Percentiles rank a stretch among this genome's conserved stretches.
phyloP scores from a whole-genome alignment of 2,113 vertebrate genomes.

The Platanista minor region DNA sequence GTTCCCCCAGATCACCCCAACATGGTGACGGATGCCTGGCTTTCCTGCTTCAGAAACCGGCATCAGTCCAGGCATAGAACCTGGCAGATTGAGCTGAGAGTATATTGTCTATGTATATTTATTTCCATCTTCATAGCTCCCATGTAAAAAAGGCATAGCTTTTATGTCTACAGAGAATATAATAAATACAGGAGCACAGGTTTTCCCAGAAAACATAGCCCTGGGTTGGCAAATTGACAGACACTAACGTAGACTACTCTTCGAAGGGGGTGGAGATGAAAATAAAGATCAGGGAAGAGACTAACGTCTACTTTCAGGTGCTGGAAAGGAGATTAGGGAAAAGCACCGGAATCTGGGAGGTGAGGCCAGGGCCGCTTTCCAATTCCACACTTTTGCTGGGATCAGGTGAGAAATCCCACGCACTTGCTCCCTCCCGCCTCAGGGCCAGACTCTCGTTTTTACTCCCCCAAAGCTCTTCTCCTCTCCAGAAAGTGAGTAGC shows the following conservation, averaged over 20 bases:
- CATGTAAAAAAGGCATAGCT: neutral
- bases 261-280: neutral
- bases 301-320: neutral
- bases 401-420: neutral
- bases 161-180: neutral
- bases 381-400: neutral
- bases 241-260: accelerated
- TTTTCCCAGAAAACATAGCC: neutral
- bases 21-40: accelerated
- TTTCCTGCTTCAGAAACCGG: neutral
- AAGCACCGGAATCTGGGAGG: neutral
- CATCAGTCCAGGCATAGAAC: accelerated
- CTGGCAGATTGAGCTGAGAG: neutral
- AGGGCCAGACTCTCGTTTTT: neutral
- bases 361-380: neutral
- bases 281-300: neutral
- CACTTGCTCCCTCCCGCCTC: neutral
- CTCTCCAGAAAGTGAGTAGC: neutral
- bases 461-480: neutral
- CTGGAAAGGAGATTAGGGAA: too few relatives aligned
- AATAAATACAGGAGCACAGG: neutral
- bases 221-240: neutral
- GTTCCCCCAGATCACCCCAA: accelerated
- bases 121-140: neutral
- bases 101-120: neutral